Base-by-base conservation (phyloP, 2,888 invertebrate species). In the Agrochola macilenta region DNA sequence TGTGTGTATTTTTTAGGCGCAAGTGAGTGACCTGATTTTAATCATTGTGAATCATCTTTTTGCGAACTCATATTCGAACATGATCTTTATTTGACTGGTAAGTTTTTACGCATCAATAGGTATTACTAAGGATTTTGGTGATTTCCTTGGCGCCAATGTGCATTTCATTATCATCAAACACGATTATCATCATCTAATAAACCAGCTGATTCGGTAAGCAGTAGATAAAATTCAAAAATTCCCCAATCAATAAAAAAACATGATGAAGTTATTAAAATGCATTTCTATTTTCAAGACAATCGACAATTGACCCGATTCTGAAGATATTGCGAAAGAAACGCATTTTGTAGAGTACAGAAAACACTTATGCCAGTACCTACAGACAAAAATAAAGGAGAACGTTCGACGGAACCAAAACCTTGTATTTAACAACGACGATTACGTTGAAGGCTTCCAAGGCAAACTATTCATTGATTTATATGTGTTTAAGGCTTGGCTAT, bases 361-460 rank as follows among this genome's bases (percentile, higher is more conserved):
- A 78, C 64, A 76, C 76, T 78, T 66, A 60, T 65, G n/a, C 52
- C 26, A 17, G 43, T 65, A 61, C 57, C 65, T 76, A 76, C 23
- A 79, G n/a, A 88, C 75, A 88, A 76, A 81, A 88, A 70, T 78
- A 79, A 78, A 83, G 83, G 84, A 87, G 88, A 87, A 87, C 84
- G 87, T 84, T 72, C 75, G 63, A 74, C 75, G 64, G 57, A 69
- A 76, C 66, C 60, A 79, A 76, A 88, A 82, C 88, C 88, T 87
- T 87, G 87, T 77, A 76, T 76, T 88, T 82, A 86, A 87, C 74
- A 82, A 69, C 79, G 61, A 88, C 81, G 61, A 82, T 88, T 84
- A 79, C 30, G 26, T 80, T 71, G 76, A 82, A 87, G 79, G 84
- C 65, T 74, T 77, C 61, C 69, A 83, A 71, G 82, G 82, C 69